Percentiles rank a stretch among this genome's conserved stretches.
Conservation (phyloP, 2,113 vertebrate species). For the Brachyhypopomus occidentalis region DNA sequence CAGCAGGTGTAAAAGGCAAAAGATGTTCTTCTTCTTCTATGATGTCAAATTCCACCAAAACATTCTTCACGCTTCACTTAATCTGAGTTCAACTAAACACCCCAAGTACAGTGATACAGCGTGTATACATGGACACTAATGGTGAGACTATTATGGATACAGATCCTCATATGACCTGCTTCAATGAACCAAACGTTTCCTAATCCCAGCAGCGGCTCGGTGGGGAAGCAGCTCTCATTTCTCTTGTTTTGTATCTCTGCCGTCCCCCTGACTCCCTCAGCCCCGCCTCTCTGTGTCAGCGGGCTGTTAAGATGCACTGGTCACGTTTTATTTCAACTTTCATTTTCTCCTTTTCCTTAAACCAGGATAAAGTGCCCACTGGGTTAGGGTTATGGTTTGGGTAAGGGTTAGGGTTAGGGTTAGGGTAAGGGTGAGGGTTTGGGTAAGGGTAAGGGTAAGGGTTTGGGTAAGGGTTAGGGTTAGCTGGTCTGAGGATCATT, state of each 20-base stretch:
- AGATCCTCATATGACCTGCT: background rate
- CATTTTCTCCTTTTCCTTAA: constrained; percentile 43
- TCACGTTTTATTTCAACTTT: constrained; percentile 49
- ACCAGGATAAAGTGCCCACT: constrained; percentile 51
- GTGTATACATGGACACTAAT: background rate
- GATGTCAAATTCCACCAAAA: no score
- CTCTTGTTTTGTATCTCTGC: background rate
- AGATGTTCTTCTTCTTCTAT: no score
- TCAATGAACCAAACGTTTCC: background rate
- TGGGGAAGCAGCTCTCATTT: background rate
- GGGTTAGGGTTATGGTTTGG: background rate
- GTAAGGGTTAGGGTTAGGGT: no score
- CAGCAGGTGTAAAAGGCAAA: no score
- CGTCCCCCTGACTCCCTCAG: background rate
- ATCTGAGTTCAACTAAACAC: background rate
- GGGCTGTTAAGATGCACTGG: constrained; percentile 28
- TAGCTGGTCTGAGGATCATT: constrained; percentile 50
- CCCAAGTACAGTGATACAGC: background rate
- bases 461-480: no score
- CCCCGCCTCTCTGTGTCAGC: constrained; percentile 3
- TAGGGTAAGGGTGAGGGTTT: constrained; percentile 17
- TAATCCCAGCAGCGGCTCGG: background rate
- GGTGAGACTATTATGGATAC: background rate
- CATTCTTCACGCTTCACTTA: background rate
- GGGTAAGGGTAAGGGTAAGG: no score